Evolutionary conservation across 23 tunicate genomes (phyloP), one percentile per base, ranked within the genome.

Genomic region (Botrylloides violaceus): DNA sequence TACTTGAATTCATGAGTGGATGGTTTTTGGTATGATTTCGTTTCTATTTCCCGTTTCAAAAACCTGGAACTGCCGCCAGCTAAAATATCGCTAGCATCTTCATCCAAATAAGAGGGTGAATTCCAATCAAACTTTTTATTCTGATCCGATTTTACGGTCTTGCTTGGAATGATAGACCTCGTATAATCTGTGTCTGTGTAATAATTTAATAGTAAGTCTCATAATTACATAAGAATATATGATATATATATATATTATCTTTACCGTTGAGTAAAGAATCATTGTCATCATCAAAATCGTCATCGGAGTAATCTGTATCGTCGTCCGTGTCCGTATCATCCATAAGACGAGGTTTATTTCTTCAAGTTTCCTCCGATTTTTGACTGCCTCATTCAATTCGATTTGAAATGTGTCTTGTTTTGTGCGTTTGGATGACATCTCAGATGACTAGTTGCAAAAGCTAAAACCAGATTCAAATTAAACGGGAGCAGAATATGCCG

Each of bases 391-490:
- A 0, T 31, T 32, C 6, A 84, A 49, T 32, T 84, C 92, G 29
- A 3, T 26, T 71, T 84, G 92, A 84, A 84, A 84, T 15, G 81
- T 30, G 49, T 76, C 77, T 32, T 7, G 53, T 15, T 43, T 43
- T 15, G 9, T 43, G 53, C 53, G 53, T 43, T 43, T 43, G 53
- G 53, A 15, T 43, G 53, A 43, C 9, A 43, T 43, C 9, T 43
- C 53, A 15, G 15, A 9, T 9, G 15, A 43, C 53, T 43, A 9
- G 53, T 15, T 9, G 53, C 15, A 9, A 43, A 43, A n/a, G n/a
- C n/a, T n/a, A n/a, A n/a, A n/a, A n/a, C n/a, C n/a, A n/a, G n/a
- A n/a, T n/a, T n/a, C n/a, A n/a, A n/a, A n/a, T n/a, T n/a, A n/a
- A n/a, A n/a, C n/a, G n/a, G n/a, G n/a, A n/a, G n/a, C n/a, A n/a